Conservation (phyloP, 2,113 vertebrate species). For the Passer domesticus region DNA sequence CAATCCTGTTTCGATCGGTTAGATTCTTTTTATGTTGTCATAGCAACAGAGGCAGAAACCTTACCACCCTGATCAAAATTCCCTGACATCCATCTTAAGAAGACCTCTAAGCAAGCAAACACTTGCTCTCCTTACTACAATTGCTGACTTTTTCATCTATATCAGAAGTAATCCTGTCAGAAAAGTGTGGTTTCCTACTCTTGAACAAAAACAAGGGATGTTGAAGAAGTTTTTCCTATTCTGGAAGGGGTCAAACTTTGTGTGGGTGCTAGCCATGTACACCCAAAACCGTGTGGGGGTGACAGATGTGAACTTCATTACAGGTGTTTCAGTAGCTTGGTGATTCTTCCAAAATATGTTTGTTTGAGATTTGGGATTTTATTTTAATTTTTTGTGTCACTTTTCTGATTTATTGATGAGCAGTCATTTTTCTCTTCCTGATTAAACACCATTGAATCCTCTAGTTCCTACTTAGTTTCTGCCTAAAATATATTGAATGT, state of each 20-base stretch:
- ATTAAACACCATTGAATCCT: not conserved
- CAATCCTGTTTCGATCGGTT: not conserved
- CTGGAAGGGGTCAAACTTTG: not conserved
- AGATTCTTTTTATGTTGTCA: not conserved
- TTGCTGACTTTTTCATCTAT: not conserved
- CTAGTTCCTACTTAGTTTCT: not conserved
- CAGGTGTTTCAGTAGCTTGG: not conserved
- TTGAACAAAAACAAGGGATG: not conserved
- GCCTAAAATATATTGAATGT: not conserved
- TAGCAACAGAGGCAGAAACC: not conserved
- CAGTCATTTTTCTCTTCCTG: not conserved
- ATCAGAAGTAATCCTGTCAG: not conserved
- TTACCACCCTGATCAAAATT: not conserved
- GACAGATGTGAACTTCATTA: not conserved
- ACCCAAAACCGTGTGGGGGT: not conserved
- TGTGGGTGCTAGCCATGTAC: not conserved
- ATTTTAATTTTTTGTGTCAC: not conserved
- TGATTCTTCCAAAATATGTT: not conserved
- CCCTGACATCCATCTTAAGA: not conserved
- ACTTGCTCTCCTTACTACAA: not conserved
- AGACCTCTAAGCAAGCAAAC: not conserved
- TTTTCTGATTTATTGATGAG: not conserved
- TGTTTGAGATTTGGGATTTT: not conserved
- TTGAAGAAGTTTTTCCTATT: not conserved
- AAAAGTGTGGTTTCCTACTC: not conserved